A percentile compares a stretch with the other conserved stretches of the same genome.
Evolutionary conservation across 2,888 invertebrate genomes (phyloP).

Genomic region (Drosophila ustulata): DNA sequence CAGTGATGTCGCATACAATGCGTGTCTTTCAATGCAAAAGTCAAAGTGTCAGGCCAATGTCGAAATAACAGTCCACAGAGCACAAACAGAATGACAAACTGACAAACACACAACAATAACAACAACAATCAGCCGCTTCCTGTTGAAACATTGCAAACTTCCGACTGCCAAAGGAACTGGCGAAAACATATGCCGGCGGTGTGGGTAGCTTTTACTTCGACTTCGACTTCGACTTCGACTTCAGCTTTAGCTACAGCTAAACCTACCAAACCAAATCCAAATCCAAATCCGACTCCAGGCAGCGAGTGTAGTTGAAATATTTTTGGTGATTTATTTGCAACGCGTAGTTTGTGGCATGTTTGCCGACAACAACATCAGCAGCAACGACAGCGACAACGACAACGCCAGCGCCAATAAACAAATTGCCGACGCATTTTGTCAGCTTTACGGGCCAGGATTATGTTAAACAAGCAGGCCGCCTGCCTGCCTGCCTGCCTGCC

Average conservation of each 20-base stretch:
- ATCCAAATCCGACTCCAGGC: slow-evolving; percentile 25
- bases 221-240: not conserved
- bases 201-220: slow-evolving; percentile 52
- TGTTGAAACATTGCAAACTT: slow-evolving; percentile 80
- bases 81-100: slow-evolving; percentile 36
- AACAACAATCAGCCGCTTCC: slow-evolving; percentile 74
- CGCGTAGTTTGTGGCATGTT: slow-evolving; percentile 79
- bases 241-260: not conserved
- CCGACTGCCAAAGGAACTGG: slow-evolving; percentile 69
- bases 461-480: slow-evolving; percentile 65
- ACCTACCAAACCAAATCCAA: slow-evolving; percentile 3
- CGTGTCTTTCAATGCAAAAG: slow-evolving; percentile 77
- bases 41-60: slow-evolving; percentile 78
- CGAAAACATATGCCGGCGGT: slow-evolving; percentile 70
- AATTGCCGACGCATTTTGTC: slow-evolving; percentile 81
- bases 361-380: slow-evolving; percentile 53
- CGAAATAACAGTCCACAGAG: slow-evolving; percentile 67
- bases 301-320: slow-evolving; percentile 78
- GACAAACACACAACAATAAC: slow-evolving; percentile 44
- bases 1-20: slow-evolving; percentile 68
- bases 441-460: slow-evolving; percentile 69
- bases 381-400: slow-evolving; percentile 37
- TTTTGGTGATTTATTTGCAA: slow-evolving; percentile 80
- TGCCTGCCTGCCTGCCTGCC: slow-evolving; percentile 2
- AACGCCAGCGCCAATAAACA: slow-evolving; percentile 75